Evolutionary conservation across 1,140 invertebrate species (phyloP), one percentile per base, ranked within the genome.

Genomic region (Bombus waltoni): DNA sequence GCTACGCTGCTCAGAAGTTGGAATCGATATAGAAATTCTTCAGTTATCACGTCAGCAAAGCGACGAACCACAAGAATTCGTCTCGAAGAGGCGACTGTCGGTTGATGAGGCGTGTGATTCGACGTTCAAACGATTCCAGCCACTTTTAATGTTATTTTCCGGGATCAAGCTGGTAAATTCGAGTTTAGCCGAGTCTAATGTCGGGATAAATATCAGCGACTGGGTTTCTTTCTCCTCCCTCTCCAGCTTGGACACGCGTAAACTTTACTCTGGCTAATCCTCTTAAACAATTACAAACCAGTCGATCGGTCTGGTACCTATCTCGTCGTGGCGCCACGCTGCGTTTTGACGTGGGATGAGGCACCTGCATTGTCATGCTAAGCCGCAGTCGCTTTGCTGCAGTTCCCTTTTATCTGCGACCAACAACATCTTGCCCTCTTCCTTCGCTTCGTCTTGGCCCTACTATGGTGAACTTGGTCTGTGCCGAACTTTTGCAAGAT

Each of bases 291-390:
- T 94, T 94, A 94, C 88, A 87, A 82, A 88, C 90, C 87, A 91
- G 90, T 92, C 90, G 92, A 90, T 92, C 89, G 93, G 86, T 91
- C 75, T 88, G 78, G 90, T 88, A 88, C 85, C 83, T 87, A 90
- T 92, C 91, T 89, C 80, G 85, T 70, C 89, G 91, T 91, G 94
- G 94, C 93, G 92, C 93, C 94, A 95, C 90, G 94, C 94, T 95
- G 94, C 91, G 94, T 94, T 95, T 95, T 94, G 94, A 95, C 94
- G 92, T 95, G 88, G 94, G 93, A 95, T 94, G 92, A 94, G 93
- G 93, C 94, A 95, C 94, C 94, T 95, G 94, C 94, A 95, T 94
- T 95, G 94, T 95, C 94, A 95, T 95, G 92, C 93, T 92, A 90
- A 93, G 91, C 90, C 91, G 86, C n/a, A 88, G 87, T 90, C 92